Conservation (phyloP, 2,797 vertebrate species). For the Aldrovandia affinis region DNA sequence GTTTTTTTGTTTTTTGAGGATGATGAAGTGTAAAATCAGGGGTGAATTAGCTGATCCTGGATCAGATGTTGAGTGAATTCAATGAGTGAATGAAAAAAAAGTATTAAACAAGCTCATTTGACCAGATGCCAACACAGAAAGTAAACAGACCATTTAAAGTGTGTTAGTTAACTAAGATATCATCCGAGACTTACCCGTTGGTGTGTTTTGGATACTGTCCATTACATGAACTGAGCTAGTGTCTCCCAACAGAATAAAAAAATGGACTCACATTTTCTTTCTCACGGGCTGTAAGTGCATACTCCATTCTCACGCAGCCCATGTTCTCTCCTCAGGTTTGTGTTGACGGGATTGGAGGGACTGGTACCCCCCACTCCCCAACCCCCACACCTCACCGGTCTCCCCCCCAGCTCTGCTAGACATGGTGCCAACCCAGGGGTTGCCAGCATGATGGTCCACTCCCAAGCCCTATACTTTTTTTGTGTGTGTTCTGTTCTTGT, state of each 20-base stretch:
- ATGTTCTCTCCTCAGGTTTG: constrained; percentile 64
- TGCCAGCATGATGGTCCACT: background rate
- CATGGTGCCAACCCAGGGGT: no score
- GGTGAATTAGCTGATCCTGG: background rate
- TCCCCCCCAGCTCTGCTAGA: background rate
- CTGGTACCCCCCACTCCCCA: constrained; percentile 43
- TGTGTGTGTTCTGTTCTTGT: background rate
- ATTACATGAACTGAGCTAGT: background rate
- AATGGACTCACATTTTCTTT: background rate
- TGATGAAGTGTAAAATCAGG: background rate
- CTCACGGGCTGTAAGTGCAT: no score
- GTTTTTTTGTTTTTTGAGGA: background rate
- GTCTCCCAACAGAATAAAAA: background rate
- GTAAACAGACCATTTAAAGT: background rate
- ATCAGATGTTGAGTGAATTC: background rate
- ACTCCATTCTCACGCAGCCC: constrained; percentile 54
- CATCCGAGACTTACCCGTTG: no score
- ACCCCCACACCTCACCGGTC: constrained; percentile 38
- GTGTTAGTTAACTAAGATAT: background rate
- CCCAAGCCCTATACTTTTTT: background rate
- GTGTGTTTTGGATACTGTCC: background rate
- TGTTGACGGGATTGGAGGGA: constrained; percentile 68
- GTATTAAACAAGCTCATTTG: background rate
- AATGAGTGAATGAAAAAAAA: background rate
- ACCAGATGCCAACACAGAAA: background rate